Evolutionary conservation across 2,888 invertebrate species (phyloP), one percentile per base, ranked within the genome.

Genomic region (Agrochola litura): DNA sequence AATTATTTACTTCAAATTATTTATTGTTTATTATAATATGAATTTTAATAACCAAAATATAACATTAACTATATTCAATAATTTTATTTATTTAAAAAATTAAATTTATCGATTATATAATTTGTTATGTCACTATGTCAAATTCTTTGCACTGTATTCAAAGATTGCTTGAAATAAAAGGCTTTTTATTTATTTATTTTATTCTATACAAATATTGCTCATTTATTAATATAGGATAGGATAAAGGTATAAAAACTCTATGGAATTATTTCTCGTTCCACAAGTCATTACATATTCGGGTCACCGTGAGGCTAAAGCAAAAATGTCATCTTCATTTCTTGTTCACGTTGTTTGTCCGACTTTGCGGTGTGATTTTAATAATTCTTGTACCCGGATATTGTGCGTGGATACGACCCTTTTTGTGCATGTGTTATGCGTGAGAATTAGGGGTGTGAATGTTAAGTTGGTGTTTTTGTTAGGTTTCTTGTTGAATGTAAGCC

Each of bases 281-380:
- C 75, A 82, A 83, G 82, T 86, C 86, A 85, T 88, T 87, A 85
- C 70, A 89, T 89, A 90, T 91, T 88, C 89, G 82, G 87, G 89
- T 85, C 85, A 73, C 68, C 80, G 76, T 68, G 68, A 67, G 68
- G 52, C 67, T 81, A 41, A 73, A 83, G 68, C 75, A 85, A 83
- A 86, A 87, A 85, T 87, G 77, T 84, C 87, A 87, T 89, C 84
- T 90, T 88, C 83, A 81, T 77, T 82, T 82, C 82, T 82, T 85
- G 80, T 88, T 87, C 77, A 58, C 66, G 79, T 84, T 84, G 81
- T 84, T 77, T 79, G 83, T 80, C 77, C 81, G 69, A 79, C 66
- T 83, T 80, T 70, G 70, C 66, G 52, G 77, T 81, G 74, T 84
- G 85, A 87, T 88, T 90, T 87, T 87, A 86, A 89, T 90, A 88